phyloP scores from a whole-genome alignment of 2,888 invertebrate species.

The Pherbina coryleti region DNA sequence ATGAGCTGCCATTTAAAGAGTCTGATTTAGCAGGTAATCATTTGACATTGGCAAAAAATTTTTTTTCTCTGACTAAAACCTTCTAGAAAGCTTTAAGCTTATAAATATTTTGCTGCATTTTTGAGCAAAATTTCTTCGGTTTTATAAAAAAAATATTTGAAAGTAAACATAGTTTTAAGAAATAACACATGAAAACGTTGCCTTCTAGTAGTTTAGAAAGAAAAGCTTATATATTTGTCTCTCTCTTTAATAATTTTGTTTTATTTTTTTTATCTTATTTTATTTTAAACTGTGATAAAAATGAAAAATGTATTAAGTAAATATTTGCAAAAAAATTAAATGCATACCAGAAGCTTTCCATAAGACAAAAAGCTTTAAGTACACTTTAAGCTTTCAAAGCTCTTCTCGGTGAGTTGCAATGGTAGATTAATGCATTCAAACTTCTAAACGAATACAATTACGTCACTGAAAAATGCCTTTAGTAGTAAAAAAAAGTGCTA shows the following conservation, averaged over 20 bases:
- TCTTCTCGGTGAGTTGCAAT: slow-evolving; percentile 2
- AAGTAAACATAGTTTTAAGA: neutral
- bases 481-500: neutral
- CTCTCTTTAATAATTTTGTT: slow-evolving; percentile 26
- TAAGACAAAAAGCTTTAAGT: slow-evolving; percentile 25
- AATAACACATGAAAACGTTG: slow-evolving; percentile 41
- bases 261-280: slow-evolving; percentile 48
- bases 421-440: neutral
- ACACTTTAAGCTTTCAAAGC: slow-evolving; percentile 12
- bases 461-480: slow-evolving; percentile 36
- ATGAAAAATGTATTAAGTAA: slow-evolving; percentile 42
- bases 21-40: neutral
- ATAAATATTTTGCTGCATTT: too few species aligned
- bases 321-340: slow-evolving; percentile 11
- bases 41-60: neutral
- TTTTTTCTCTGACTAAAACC: neutral
- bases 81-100: too few species aligned
- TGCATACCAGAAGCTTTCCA: neutral
- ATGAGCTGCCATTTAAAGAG: neutral
- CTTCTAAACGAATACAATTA: slow-evolving; percentile 5
- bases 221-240: slow-evolving; percentile 20
- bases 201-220: slow-evolving; percentile 38
- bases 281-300: slow-evolving; percentile 55
- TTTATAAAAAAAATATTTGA: neutral
- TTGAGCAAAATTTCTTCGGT: too few species aligned